Evolutionary conservation across 2,888 invertebrate species (phyloP).

Genomic region (Selenia dentaria): DNA sequence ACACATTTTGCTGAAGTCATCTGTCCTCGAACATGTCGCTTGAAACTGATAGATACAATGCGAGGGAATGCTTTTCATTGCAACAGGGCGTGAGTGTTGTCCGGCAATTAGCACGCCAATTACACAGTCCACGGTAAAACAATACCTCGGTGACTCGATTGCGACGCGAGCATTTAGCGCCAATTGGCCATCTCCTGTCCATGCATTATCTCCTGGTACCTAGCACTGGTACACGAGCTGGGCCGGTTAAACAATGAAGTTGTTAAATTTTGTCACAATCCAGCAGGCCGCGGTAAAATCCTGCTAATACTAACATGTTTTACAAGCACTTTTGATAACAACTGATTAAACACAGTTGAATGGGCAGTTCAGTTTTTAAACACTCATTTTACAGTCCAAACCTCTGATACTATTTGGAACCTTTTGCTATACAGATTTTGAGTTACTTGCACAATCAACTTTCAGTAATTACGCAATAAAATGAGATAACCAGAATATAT

Average conservation of each 20-base stretch:
- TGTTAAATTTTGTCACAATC: neutral
- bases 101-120: constrained; percentile 42
- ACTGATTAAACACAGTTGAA: neutral
- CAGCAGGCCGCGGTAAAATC: neutral
- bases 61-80: no score
- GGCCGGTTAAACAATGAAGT: no score
- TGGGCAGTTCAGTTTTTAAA: constrained; percentile 4
- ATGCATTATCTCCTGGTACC: constrained; percentile 19
- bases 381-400: neutral
- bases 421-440: no score
- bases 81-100: constrained; percentile 25
- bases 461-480: no score
- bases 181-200: constrained; percentile 29
- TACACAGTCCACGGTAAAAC: constrained; percentile 37
- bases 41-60: no score
- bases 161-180: constrained; percentile 14
- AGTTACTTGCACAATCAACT: no score
- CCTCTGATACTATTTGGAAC: neutral
- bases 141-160: constrained; percentile 32
- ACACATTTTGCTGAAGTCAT: no score
- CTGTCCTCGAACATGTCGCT: no score
- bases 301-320: neutral
- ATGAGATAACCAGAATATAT: no score
- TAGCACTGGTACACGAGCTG: neutral
- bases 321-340: constrained; percentile 6